phyloP scores from a whole-genome alignment of 2,113 vertebrate species.

The Mus musculus region GRCm39 chr1:156892501-156893000 shows the following conservation, averaged over 20 bases:
- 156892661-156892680: neutral
- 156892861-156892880: neutral
- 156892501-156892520: neutral
- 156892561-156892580: neutral
- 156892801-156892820: neutral
- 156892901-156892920: neutral
- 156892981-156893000: neutral
- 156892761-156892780: neutral
- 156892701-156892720: neutral
- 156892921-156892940: no score
- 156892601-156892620: no score
- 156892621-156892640: neutral
- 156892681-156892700: neutral
- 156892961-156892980: neutral
- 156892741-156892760: fast-evolving
- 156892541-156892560: neutral
- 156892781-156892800: neutral
- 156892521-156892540: neutral
- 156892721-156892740: fast-evolving
- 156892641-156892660: no score
- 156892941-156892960: neutral
- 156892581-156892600: no score
- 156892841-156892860: neutral
- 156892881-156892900: no score
- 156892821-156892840: neutral